A percentile compares a stretch with the other conserved stretches of the same genome.
Conservation (phyloP, 2,113 vertebrate genomes). For the Myrmophylax atrothorax region DNA sequence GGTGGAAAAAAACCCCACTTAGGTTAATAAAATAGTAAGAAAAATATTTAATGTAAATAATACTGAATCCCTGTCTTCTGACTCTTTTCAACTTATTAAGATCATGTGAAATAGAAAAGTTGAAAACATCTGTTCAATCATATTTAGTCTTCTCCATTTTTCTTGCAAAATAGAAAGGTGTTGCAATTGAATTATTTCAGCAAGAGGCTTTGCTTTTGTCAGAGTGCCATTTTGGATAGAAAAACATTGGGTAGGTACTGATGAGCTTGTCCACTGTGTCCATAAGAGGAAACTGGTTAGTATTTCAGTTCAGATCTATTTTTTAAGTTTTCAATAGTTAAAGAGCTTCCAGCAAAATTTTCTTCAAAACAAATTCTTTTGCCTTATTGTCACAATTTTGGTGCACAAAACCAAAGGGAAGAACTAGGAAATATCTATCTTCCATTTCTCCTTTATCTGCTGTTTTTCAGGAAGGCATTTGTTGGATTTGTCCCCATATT, state of each 20-base stretch:
- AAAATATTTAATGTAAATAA: background rate
- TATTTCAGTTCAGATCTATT: background rate
- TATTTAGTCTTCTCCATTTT: background rate
- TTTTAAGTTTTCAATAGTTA: background rate
- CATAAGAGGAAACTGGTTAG: background rate
- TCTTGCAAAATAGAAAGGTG: background rate
- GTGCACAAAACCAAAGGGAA: background rate
- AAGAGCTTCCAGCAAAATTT: background rate
- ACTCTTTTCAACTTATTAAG: background rate
- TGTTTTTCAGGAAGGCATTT: background rate
- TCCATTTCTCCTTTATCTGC: background rate
- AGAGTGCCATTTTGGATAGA: background rate
- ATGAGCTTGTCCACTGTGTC: background rate
- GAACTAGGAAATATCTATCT: background rate
- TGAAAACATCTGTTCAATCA: background rate
- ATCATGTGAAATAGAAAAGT: background rate
- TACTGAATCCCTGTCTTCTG: background rate
- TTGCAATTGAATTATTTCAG: background rate
- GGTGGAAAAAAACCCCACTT: fast-evolving
- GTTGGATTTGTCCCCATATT: background rate
- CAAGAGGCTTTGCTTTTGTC: background rate
- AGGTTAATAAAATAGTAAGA: background rate
- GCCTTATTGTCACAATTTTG: background rate
- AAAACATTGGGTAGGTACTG: background rate
- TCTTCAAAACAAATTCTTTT: background rate